Conservation (phyloP, 2,797 vertebrate genomes). For the Silurus aristotelis region DNA sequence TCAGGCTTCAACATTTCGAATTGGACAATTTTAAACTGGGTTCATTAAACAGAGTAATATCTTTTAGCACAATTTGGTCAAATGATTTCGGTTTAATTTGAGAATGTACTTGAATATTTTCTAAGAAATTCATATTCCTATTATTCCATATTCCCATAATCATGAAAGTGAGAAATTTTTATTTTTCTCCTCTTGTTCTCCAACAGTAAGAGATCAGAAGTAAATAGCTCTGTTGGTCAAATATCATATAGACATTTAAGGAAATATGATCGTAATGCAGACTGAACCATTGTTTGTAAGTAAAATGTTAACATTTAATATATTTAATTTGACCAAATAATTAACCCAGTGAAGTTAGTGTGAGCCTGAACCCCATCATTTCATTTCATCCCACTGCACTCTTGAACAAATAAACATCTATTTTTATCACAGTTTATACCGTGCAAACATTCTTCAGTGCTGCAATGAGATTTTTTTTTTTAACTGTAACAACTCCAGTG, state of each 20-base stretch:
- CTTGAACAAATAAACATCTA: not conserved
- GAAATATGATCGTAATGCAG: not conserved
- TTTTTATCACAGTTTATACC: slow-evolving; percentile 14
- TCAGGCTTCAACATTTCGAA: not conserved
- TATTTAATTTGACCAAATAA: not conserved
- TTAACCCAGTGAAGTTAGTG: not conserved
- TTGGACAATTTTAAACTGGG: slow-evolving; percentile 45
- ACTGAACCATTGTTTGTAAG: not conserved
- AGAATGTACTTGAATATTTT: slow-evolving; percentile 28
- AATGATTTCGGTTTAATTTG: slow-evolving; percentile 43
- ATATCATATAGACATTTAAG: not conserved
- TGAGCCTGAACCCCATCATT: not conserved
- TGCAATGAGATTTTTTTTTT: slow-evolving; percentile 35
- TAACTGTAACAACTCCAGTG: slow-evolving; percentile 48
- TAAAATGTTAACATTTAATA: not conserved
- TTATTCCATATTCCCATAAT: not conserved
- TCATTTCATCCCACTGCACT: not conserved
- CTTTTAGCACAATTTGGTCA: slow-evolving; percentile 29
- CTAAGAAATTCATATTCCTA: slow-evolving; percentile 33
- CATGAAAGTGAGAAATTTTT: not conserved
- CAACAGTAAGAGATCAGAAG: not conserved
- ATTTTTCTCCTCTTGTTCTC: not conserved
- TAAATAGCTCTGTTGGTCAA: not conserved
- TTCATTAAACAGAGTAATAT: slow-evolving; percentile 53
- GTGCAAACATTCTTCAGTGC: slow-evolving; percentile 24